phyloP scores from a whole-genome alignment of 2,797 vertebrate species.

The Carcharodon carcharias region DNA sequence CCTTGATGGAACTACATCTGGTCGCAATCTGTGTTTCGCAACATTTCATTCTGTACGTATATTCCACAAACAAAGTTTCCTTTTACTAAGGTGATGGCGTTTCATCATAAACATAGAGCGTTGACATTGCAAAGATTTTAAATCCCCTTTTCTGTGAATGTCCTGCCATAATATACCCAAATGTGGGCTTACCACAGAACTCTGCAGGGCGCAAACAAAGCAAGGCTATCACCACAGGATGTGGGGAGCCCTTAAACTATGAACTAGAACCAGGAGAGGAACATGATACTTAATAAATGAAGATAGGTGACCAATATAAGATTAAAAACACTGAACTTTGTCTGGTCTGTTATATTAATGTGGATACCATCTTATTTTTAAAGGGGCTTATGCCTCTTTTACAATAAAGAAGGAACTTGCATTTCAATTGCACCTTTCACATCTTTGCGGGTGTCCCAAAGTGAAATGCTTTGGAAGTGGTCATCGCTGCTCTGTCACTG shows the following conservation, averaged over 20 bases:
- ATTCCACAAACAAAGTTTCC: neutral
- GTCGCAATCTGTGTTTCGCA: neutral
- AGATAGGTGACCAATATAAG: neutral
- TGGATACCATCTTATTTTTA: neutral
- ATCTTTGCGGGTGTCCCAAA: neutral
- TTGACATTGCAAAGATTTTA: neutral
- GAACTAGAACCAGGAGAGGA: neutral
- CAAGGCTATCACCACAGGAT: neutral
- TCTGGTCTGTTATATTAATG: neutral
- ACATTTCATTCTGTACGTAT: neutral
- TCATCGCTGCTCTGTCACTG: neutral
- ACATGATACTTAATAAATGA: neutral
- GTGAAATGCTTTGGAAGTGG: neutral
- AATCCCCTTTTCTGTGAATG: neutral
- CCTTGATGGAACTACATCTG: neutral
- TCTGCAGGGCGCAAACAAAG: neutral
- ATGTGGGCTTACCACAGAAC: neutral
- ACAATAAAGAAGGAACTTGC: neutral
- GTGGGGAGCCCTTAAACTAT: neutral
- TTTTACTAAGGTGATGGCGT: neutral
- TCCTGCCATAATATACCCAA: neutral
- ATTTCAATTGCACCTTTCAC: neutral
- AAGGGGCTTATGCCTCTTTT: neutral
- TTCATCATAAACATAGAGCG: neutral
- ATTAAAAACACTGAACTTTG: neutral